A percentile compares a stretch with the other conserved stretches of the same genome.
Conservation (phyloP, 2,888 invertebrate species). For the Pseudococcus jackbeardsleyi region DNA sequence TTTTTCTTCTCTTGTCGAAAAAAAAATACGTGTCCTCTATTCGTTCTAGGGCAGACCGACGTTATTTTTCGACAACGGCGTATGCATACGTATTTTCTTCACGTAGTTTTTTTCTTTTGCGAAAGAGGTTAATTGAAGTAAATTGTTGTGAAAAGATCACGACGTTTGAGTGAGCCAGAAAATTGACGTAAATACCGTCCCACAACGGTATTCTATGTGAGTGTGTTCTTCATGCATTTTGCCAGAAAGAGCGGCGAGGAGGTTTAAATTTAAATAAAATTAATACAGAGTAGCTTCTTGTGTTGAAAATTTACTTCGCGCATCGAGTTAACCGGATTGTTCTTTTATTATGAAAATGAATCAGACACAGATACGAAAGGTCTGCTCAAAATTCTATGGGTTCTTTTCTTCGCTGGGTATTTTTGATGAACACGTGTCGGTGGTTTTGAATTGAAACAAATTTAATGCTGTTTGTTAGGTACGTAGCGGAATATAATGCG, state of each 20-base stretch:
- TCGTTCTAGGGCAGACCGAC: background rate
- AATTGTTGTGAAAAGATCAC: background rate
- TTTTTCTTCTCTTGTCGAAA: background rate
- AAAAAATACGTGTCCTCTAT: background rate
- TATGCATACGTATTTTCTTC: background rate
- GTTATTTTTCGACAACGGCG: background rate
- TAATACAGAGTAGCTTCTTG: background rate
- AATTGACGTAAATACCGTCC: background rate
- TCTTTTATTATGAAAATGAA: conserved; percentile 1
- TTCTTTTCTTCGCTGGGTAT: background rate
- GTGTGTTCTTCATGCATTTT: background rate
- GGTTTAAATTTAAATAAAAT: background rate
- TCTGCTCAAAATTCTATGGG: background rate
- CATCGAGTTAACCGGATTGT: background rate
- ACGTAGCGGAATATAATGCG: background rate
- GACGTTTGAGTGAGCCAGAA: conserved; percentile 6
- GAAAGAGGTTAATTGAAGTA: conserved; percentile 40
- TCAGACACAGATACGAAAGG: background rate
- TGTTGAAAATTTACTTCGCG: background rate
- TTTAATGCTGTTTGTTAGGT: background rate
- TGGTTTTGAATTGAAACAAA: conserved; percentile 8
- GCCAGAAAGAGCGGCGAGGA: background rate
- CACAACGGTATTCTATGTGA: background rate
- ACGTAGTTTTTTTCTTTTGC: background rate
- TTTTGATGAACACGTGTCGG: background rate